These are phyloP conservation scores for Accipiter cooperii DNA, from an alignment of 2,113 vertebrate species.

Conservation along the genomic window DNA sequence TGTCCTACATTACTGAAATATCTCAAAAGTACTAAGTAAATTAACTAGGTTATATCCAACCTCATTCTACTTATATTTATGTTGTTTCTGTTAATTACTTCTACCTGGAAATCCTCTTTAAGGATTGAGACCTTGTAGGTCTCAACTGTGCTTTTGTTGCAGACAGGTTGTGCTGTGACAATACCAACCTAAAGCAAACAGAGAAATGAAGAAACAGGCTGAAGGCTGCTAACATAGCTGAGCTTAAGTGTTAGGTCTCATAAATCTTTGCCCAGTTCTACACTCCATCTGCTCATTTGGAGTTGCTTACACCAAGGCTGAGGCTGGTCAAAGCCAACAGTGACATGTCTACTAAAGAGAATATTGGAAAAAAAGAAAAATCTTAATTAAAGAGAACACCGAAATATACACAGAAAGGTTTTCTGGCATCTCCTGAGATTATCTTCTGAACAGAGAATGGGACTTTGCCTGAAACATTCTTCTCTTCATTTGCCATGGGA, in stretches of 20 bases:
- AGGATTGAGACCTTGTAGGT: too few relatives aligned
- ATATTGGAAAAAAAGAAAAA: background rate
- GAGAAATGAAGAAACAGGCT: background rate
- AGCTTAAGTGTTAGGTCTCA: background rate
- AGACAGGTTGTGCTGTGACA: background rate
- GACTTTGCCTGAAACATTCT: background rate
- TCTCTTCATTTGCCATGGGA: background rate
- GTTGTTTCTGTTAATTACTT: background rate
- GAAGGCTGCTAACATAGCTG: background rate
- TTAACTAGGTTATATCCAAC: background rate
- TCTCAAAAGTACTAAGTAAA: background rate
- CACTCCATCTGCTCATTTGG: background rate
- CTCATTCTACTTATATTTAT: background rate
- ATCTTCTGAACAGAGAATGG: background rate
- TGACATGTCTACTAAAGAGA: background rate
- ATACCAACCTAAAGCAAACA: background rate
- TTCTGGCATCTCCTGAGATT: background rate
- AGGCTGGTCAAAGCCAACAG: background rate
- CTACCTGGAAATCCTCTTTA: background rate
- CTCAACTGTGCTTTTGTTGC: background rate
- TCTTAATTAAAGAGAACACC: background rate
- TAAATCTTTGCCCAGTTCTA: background rate
- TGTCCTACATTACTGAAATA: background rate
- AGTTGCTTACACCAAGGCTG: background rate
- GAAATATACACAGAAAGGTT: background rate